A percentile compares a stretch with the other conserved stretches of the same genome.
phyloP scores from a whole-genome alignment of 2,113 vertebrate genomes.

The human region DNA sequence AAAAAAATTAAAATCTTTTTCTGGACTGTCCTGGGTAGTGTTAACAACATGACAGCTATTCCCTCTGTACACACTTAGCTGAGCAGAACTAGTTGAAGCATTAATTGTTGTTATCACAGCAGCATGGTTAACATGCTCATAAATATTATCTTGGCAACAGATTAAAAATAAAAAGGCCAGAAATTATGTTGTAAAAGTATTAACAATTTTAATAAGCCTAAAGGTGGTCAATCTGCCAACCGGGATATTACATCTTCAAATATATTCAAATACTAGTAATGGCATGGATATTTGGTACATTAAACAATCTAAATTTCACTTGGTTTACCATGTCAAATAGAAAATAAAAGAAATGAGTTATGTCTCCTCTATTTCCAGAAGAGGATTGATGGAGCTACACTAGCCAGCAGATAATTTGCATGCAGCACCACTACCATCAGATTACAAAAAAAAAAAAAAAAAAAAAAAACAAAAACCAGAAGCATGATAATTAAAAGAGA shows the following conservation, averaged over 20 bases:
- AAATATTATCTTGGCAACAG: not conserved
- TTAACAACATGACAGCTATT: not conserved
- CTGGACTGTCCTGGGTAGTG: not conserved
- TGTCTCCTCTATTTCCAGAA: constrained; percentile 23
- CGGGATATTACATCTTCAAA: rapidly evolving
- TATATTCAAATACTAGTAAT: not conserved
- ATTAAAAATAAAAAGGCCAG: not conserved
- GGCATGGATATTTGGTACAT: not conserved
- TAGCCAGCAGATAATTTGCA: constrained; percentile 41
- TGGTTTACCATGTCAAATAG: constrained; percentile 40
- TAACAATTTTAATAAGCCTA: not conserved
- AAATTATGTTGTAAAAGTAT: not conserved
- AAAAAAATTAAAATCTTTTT: constrained; percentile 25
- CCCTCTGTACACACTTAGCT: not conserved
- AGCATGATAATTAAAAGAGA: constrained; percentile 68
- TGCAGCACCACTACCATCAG: constrained; percentile 23
- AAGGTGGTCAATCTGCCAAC: not conserved
- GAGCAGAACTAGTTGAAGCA: not conserved
- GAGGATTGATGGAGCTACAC: not conserved
- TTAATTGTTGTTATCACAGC: not conserved
- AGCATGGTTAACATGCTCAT: not conserved
- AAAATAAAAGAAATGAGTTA: not conserved
- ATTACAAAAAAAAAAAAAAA: not conserved
- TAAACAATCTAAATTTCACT: not conserved
- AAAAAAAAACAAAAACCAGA: not conserved